Evolutionary conservation across 1,140 invertebrate genomes (phyloP), one percentile per base, ranked within the genome.

Genomic region (Tetraneura akinire): DNA sequence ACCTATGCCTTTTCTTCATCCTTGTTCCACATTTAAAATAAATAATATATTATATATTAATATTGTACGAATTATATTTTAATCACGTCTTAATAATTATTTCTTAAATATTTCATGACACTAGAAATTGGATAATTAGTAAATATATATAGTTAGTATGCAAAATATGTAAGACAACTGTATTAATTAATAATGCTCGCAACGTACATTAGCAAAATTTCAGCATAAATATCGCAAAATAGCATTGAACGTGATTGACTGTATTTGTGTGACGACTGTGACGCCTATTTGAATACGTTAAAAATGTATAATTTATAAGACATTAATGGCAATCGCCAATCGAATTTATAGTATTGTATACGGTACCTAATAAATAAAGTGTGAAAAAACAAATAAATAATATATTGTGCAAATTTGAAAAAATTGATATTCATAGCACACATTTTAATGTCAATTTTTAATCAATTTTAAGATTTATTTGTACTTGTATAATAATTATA

Each of bases 41-140:
- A 37, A 21, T 10, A 23, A 45, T 16, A 37, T 37, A 37, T 37
- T 4, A 45, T 70, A 47, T 70, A 45, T 26, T 10, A 70, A 26
- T 70, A 37, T 5, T 1, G 21, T 37, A 42, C 49, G 11, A 49
- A 29, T 16, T 71, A n/a, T 37, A 49, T 49, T 71, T 18, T 10
- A 32, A 51, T 73, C 70, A 29, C 16, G 70, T 53, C 23, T 51
- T 11, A 29, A 37, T 73, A 29, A 4, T 29, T 53, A 51, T 73
- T 73, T 10, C 1, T 70, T 49, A 26, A 64, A 82, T 9, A 82
- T 13, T 32, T 74, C 53, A 13, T 70, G 45, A 49, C 80, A 70
- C 21, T 70, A 42, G 18, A 68, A 16, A 51, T 73, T 18, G 26
- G n/a, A 49, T 26, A 49, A 26, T 70, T 16, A 49, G 42, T 49